Conservation (phyloP, 2,797 vertebrate genomes). For the Leptatherina wallacei region DNA sequence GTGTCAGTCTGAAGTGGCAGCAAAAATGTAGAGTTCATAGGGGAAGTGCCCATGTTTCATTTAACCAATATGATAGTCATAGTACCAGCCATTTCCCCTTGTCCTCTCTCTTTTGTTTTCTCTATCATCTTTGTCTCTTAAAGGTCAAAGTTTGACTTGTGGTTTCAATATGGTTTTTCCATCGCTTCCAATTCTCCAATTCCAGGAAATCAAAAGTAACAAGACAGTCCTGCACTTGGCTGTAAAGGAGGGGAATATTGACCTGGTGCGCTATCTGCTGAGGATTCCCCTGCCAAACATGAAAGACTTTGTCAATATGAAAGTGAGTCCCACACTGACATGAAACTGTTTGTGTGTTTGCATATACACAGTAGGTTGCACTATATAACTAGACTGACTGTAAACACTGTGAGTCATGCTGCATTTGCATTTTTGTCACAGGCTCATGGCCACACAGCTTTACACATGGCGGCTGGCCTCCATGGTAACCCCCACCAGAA, state of each 20-base stretch:
- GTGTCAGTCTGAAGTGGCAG: conserved; percentile 24
- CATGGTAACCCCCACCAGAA: conserved; percentile 85
- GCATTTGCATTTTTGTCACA: conserved; percentile 46
- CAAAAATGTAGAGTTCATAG: not conserved
- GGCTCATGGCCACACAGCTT: conserved; percentile 93
- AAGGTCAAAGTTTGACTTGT: conserved; percentile 23
- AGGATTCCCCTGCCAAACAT: conserved; percentile 79
- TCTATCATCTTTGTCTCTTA: conserved; percentile 24
- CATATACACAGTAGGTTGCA: not conserved
- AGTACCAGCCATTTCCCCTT: not conserved
- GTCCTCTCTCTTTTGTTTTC: conserved; percentile 23
- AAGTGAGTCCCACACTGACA: conserved; percentile 79
- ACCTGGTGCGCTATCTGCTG: conserved; percentile 87
- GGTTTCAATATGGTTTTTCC: conserved; percentile 54
- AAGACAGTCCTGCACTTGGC: conserved; percentile 91
- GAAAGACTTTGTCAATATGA: conserved; percentile 90
- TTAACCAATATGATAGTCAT: conserved; percentile 31
- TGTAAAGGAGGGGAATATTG: conserved; percentile 90
- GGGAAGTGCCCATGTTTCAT: conserved; percentile 39
- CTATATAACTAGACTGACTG: not conserved
- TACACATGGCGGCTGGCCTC: conserved; percentile 94
- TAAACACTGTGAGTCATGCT: conserved; percentile 22
- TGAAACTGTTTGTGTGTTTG: not conserved
- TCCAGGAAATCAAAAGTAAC: conserved; percentile 94
- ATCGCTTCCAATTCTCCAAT: conserved; percentile 46